Percentiles rank a stretch among this genome's conserved stretches.
Evolutionary conservation across 1,140 invertebrate genomes (phyloP).

Genomic region (Adoxophyes honmai): DNA sequence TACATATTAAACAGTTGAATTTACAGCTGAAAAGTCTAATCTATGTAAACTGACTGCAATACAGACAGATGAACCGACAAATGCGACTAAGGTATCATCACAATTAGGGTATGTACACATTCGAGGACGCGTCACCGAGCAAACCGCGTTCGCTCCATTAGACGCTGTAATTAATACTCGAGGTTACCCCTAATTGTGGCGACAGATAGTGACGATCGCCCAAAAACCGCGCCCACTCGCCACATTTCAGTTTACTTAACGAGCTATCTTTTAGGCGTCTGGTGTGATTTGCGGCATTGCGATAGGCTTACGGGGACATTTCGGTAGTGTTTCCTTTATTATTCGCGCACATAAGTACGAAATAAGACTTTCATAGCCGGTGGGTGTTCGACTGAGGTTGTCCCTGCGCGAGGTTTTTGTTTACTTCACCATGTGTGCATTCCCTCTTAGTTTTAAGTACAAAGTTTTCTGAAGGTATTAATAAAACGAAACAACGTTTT

Average conservation of each 20-base stretch:
- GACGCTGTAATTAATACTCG: conserved; percentile 69
- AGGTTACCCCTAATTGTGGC: conserved; percentile 58
- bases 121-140: conserved; percentile 40
- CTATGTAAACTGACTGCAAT: no score
- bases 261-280: conserved; percentile 8
- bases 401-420: no score
- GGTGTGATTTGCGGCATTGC: conserved; percentile 5
- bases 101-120: conserved; percentile 52
- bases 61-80: conserved; percentile 12
- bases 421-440: no score
- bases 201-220: conserved; percentile 47
- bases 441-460: no score
- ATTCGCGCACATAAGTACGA: no score
- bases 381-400: no score
- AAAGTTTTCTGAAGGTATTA: no score
- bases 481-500: no score
- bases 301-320: no score
- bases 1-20: no score
- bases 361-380: no score
- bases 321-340: no score
- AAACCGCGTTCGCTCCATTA: conserved; percentile 57
- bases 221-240: conserved; percentile 50
- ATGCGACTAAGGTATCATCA: conserved; percentile 18
- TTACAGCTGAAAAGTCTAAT: neutral
- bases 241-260: conserved; percentile 29